A percentile compares a stretch with the other conserved stretches of the same genome.
Evolutionary conservation across 2,797 vertebrate genomes (phyloP).

Genomic region (Sebastes umbrosus): DNA sequence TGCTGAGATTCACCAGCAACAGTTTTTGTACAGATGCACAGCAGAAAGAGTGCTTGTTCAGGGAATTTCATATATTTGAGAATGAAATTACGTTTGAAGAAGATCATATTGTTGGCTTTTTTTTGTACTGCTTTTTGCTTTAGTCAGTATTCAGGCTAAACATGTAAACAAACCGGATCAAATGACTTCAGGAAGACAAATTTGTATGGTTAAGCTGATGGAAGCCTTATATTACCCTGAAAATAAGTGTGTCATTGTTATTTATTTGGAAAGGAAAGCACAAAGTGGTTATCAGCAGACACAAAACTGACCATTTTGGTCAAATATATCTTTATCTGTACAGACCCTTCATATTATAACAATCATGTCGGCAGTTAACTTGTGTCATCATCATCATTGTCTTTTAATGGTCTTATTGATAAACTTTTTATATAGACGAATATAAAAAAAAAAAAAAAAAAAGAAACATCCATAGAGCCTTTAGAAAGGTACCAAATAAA

Average conservation of each 20-base stretch:
- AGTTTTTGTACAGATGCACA: conserved; percentile 16
- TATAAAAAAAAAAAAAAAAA: no score
- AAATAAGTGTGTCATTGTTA: background rate
- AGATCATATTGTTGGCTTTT: background rate
- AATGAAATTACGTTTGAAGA: background rate
- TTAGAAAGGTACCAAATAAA: no score
- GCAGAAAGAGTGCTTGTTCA: background rate
- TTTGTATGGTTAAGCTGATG: background rate
- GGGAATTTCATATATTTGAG: conserved; percentile 3
- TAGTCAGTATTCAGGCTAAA: background rate
- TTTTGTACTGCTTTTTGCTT: background rate
- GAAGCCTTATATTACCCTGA: background rate
- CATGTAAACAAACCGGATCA: background rate
- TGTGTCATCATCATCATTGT: no score
- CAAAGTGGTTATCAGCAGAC: no score
- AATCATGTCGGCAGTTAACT: no score
- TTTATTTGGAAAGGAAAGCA: background rate
- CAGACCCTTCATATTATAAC: background rate
- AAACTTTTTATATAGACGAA: no score
- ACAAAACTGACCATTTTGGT: background rate
- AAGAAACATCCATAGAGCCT: no score
- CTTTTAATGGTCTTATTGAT: no score
- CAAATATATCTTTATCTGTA: background rate
- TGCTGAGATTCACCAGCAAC: conserved; percentile 12
- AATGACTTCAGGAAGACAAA: background rate